These are phyloP conservation scores for Danionella cerebrum DNA, from an alignment of 2,113 vertebrate genomes.

Conservation along the genomic window DNA sequence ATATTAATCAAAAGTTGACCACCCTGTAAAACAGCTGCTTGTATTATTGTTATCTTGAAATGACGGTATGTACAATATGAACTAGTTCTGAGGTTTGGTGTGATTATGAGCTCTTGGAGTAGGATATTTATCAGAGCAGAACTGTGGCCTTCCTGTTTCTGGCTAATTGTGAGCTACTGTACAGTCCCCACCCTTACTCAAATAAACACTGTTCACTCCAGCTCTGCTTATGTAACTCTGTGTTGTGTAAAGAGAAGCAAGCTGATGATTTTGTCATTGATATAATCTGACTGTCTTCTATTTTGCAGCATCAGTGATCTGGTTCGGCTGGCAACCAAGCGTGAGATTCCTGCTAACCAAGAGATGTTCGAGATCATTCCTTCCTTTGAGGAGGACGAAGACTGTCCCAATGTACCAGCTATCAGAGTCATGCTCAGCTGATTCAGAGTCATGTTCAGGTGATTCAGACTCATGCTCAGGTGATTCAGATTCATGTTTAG, in stretches of 20 bases:
- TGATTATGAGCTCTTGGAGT: too few species aligned
- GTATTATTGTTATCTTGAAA: too few species aligned
- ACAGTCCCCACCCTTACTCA: neutral
- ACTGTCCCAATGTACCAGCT: constrained; percentile 45
- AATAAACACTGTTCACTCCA: neutral
- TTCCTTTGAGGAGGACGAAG: constrained; percentile 62
- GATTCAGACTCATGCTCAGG: too few species aligned
- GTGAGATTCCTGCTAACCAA: constrained; percentile 34
- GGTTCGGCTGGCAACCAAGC: constrained; percentile 46
- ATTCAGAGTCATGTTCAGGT: too few species aligned
- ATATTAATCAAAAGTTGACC: too few species aligned
- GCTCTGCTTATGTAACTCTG: neutral
- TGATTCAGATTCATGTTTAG: too few species aligned
- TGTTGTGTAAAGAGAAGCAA: neutral
- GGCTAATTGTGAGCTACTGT: constrained; percentile 1
- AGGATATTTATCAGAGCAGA: neutral
- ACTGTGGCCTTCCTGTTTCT: constrained; percentile 7
- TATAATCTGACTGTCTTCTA: neutral
- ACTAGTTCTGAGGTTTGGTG: too few species aligned
- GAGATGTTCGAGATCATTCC: constrained; percentile 65
- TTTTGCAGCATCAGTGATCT: constrained; percentile 63
- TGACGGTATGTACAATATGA: too few species aligned
- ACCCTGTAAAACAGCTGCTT: too few species aligned
- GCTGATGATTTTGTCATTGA: neutral
- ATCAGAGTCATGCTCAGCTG: constrained; percentile 55